Evolutionary conservation across 1,140 invertebrate species (phyloP).

Genomic region (Papilio polytes): DNA sequence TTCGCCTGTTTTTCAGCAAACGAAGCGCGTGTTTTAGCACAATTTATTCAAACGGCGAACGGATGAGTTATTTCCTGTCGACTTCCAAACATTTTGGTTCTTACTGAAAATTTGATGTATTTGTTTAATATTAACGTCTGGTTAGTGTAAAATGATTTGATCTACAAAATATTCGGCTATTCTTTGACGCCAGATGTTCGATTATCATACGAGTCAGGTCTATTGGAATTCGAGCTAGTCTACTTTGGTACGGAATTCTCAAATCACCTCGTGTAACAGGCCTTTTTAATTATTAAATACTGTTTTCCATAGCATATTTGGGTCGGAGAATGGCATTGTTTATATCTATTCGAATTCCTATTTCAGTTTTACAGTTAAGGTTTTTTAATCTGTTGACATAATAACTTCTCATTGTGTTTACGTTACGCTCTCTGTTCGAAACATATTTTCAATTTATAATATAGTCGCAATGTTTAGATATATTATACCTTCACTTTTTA

Average conservation of each 20-base stretch:
- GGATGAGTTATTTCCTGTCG: constrained; percentile 24
- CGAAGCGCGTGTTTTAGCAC: neutral
- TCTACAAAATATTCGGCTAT: constrained; percentile 35
- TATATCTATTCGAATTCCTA: too few relatives aligned
- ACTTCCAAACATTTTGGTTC: constrained; percentile 23
- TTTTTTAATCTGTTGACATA: constrained; percentile 44
- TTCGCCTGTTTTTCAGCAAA: neutral
- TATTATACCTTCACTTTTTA: too few relatives aligned
- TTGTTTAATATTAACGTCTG: constrained; percentile 14
- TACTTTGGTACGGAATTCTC: too few relatives aligned
- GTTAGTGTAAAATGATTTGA: constrained; percentile 19
- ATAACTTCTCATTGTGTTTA: constrained; percentile 50
- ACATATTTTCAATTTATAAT: neutral
- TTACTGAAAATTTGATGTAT: constrained; percentile 22
- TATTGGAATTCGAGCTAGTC: neutral
- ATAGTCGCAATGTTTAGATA: too few relatives aligned
- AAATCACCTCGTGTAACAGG: neutral
- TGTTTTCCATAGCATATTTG: neutral
- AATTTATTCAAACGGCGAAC: constrained; percentile 7
- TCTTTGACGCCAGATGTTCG: constrained; percentile 21
- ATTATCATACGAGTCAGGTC: neutral
- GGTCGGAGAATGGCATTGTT: constrained; percentile 34
- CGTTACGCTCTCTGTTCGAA: constrained; percentile 47
- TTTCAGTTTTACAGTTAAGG: constrained; percentile 37
- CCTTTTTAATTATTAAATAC: neutral